Base-by-base conservation (phyloP, 2,113 vertebrate genomes). In the Cebidichthys violaceus region DNA sequence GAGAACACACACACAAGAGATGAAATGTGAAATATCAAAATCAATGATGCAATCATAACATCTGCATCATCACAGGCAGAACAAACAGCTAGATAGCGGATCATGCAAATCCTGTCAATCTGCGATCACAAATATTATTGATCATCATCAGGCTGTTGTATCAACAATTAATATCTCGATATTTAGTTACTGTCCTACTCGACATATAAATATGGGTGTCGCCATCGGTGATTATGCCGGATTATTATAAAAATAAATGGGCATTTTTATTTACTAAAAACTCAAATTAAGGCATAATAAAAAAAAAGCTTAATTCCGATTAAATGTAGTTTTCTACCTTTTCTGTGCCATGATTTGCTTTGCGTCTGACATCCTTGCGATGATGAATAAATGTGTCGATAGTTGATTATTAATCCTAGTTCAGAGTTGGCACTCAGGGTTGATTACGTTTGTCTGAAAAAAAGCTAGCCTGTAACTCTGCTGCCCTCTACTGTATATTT, bases 321-420 rank as follows among this genome's bases (percentile, higher is more conserved):
- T 0, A 55, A 33, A 81, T 8, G 50, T 29, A 8, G 2, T 1
- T 1, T 2, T 67, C 17, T 92, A 96, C 94, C 93, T 95, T 93
- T 95, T 95, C 75, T 93, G 94, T 15, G 90, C 70, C 60, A 75
- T 77, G 6, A 70, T 81, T 84, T 94, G 94, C 82, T 94, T 95
- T 5, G 87, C 83, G 77, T 95, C 95, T 55, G 95, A 86, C 94
- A 96, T 96, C 79, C 88, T 88, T 29, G 9, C 35, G 73, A 82
- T n/a, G 33, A 75, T 11, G 20, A 68, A 24, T 57, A 14, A 6
- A 29, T 33, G 35, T 20, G 27, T 85, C 76, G 69, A 27, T 9
- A 4, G 10, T 94, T 7, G 91, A 94, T 85, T 94, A 50, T 61
- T 59, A 50, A 11, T 24, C 88, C 90, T 91, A 15, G 35, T 35